Percentiles rank a stretch among this genome's conserved stretches.
phyloP scores from a whole-genome alignment of 2,888 invertebrate genomes.

The Hirudinaria manillensis region DNA sequence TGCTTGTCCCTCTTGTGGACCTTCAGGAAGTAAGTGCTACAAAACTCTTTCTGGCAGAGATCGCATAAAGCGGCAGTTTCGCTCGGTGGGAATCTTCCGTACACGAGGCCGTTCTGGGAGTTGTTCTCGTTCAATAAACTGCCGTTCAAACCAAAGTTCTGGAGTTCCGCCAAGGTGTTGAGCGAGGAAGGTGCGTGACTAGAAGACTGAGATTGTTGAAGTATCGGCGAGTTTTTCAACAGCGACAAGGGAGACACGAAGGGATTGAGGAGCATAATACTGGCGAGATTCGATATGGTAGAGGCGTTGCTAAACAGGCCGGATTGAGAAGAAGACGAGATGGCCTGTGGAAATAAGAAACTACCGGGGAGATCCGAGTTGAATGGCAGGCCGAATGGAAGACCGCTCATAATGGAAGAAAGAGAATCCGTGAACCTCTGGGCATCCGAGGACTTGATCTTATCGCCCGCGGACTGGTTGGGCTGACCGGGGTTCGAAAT shows the following conservation, averaged over 20 bases:
- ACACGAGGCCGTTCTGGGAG: slow-evolving; percentile 12
- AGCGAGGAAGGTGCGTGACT: slow-evolving; percentile 9
- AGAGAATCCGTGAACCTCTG: slow-evolving; percentile 13
- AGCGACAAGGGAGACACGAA: slow-evolving; percentile 51
- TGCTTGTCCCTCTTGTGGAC: slow-evolving; percentile 54
- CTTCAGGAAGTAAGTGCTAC: slow-evolving; percentile 66
- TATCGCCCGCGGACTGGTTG: neutral
- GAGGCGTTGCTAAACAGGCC: slow-evolving; percentile 13
- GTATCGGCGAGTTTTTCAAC: slow-evolving; percentile 41
- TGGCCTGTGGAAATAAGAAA: slow-evolving; percentile 18
- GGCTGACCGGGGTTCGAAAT: neutral
- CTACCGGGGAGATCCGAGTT: neutral
- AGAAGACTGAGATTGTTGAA: slow-evolving; percentile 18
- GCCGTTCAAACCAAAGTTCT: slow-evolving; percentile 34
- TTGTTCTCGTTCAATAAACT: slow-evolving; percentile 25
- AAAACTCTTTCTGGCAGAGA: slow-evolving; percentile 94
- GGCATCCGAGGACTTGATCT: neutral
- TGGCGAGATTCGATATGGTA: slow-evolving; percentile 21
- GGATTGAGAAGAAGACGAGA: slow-evolving; percentile 10
- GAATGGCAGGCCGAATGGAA: slow-evolving; percentile 25
- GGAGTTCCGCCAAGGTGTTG: slow-evolving; percentile 27
- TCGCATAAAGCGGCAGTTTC: slow-evolving; percentile 64
- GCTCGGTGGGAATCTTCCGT: slow-evolving; percentile 42
- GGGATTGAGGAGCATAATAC: slow-evolving; percentile 51
- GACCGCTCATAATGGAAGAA: slow-evolving; percentile 21